Conservation (phyloP, 2,113 vertebrate species). For the Malurus melanocephalus region DNA sequence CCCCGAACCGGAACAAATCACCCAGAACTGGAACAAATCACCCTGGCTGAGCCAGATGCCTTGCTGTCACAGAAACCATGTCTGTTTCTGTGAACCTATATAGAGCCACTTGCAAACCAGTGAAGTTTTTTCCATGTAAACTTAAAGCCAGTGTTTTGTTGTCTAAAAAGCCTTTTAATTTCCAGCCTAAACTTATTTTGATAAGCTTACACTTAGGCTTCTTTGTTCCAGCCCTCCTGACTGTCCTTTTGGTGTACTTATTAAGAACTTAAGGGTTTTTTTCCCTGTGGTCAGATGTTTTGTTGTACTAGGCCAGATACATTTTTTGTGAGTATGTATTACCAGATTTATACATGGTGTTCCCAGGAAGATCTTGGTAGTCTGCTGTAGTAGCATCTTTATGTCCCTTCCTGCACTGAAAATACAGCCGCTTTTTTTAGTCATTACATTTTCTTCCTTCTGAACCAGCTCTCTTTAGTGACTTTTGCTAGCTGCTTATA, state of each 20-base stretch:
- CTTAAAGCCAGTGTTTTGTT: neutral
- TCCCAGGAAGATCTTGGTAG: neutral
- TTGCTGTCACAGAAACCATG: neutral
- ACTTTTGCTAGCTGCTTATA: neutral
- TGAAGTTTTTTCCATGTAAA: neutral
- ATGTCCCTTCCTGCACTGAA: neutral
- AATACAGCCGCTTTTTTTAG: neutral
- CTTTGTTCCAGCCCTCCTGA: neutral
- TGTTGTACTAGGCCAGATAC: neutral
- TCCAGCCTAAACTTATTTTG: neutral
- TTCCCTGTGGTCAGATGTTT: neutral
- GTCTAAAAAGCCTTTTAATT: neutral
- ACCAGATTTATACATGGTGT: neutral
- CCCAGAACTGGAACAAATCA: neutral
- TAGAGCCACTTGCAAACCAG: neutral
- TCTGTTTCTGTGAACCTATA: neutral
- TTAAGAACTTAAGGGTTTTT: neutral
- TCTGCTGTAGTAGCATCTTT: fast-evolving
- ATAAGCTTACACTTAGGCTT: neutral
- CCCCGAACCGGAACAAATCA: neutral
- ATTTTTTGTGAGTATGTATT: neutral
- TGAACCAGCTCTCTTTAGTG: neutral
- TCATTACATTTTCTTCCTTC: neutral
- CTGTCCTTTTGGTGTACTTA: neutral
- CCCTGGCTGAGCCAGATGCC: neutral